Percentiles rank a stretch among this genome's conserved stretches.
Conservation (phyloP, 2,797 vertebrate species). For the Ambastaia sidthimunki region DNA sequence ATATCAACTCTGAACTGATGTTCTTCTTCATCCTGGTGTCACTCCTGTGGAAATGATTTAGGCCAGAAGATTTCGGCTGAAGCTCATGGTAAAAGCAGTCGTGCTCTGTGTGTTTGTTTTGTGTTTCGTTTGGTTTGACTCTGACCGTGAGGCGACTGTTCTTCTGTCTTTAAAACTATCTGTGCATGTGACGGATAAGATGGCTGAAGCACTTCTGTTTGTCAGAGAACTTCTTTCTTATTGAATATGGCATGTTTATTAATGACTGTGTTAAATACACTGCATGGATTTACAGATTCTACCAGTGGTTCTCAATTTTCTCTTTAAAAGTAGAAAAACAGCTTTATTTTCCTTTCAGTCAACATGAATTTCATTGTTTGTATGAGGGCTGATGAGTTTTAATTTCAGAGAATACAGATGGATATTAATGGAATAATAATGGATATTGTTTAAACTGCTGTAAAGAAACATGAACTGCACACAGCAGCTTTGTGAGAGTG, state of each 20-base stretch:
- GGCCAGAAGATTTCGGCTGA: slow-evolving; percentile 79
- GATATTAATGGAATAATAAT: too few relatives aligned
- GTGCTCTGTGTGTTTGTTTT: slow-evolving; percentile 64
- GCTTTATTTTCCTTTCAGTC: too few relatives aligned
- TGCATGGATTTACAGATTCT: slow-evolving; percentile 54
- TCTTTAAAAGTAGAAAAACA: neutral
- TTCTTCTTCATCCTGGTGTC: slow-evolving; percentile 65
- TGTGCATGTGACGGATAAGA: slow-evolving; percentile 58
- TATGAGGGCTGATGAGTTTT: too few relatives aligned
- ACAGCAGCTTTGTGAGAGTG: too few relatives aligned
- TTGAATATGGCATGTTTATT: slow-evolving; percentile 56
- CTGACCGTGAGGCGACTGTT: slow-evolving; percentile 35
- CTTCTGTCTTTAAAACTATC: slow-evolving; percentile 46
- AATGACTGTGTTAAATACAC: slow-evolving; percentile 43
- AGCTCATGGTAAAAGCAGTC: slow-evolving; percentile 78
- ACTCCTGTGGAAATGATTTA: slow-evolving; percentile 73
- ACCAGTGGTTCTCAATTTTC: slow-evolving; percentile 43
- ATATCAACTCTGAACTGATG: slow-evolving; percentile 55
- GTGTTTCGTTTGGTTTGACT: slow-evolving; percentile 55
- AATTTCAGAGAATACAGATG: too few relatives aligned
- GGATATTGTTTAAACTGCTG: too few relatives aligned
- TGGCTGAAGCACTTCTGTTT: slow-evolving; percentile 2
- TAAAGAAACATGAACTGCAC: too few relatives aligned
- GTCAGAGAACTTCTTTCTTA: slow-evolving; percentile 28
- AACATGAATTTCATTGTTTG: too few relatives aligned